Evolutionary conservation across 2,113 vertebrate genomes (phyloP).

Genomic region (Megaceryle maxima): DNA sequence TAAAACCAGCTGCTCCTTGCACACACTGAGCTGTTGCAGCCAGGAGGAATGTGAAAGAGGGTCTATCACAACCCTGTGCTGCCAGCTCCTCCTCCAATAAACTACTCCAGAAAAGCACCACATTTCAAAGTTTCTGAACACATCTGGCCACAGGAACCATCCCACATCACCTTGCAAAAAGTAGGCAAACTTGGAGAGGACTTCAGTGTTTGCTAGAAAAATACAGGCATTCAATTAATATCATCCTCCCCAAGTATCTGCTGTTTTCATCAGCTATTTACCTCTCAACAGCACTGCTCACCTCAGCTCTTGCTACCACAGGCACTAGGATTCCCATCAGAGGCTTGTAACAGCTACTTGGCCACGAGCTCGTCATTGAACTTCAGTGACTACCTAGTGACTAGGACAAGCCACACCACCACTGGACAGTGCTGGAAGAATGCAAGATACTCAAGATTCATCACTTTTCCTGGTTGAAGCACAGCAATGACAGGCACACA

Average conservation of each 20-base stretch:
- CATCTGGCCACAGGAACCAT: not conserved
- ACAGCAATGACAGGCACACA: not conserved
- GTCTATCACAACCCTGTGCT: not conserved
- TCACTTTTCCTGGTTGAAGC: not conserved
- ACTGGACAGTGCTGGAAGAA: not conserved
- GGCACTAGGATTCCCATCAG: not conserved
- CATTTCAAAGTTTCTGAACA: not conserved
- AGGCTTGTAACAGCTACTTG: not conserved
- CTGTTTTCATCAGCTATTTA: not conserved
- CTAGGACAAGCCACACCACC: not conserved
- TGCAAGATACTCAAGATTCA: not conserved
- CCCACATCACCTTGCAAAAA: not conserved
- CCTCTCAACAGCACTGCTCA: not conserved
- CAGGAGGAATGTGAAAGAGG: not conserved
- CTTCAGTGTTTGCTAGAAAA: not conserved
- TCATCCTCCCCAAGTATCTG: not conserved
- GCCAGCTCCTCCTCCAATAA: not conserved
- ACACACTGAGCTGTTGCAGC: not conserved
- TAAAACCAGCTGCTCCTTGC: not conserved
- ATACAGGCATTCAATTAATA: not conserved
- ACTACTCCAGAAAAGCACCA: not conserved
- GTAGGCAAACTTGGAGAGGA: not conserved
- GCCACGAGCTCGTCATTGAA: not conserved
- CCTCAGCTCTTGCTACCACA: not conserved
- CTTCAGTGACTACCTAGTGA: not conserved